These are phyloP conservation scores for Acanthornis magna DNA, from an alignment of 2,797 vertebrate genomes.

Conservation along the genomic window DNA sequence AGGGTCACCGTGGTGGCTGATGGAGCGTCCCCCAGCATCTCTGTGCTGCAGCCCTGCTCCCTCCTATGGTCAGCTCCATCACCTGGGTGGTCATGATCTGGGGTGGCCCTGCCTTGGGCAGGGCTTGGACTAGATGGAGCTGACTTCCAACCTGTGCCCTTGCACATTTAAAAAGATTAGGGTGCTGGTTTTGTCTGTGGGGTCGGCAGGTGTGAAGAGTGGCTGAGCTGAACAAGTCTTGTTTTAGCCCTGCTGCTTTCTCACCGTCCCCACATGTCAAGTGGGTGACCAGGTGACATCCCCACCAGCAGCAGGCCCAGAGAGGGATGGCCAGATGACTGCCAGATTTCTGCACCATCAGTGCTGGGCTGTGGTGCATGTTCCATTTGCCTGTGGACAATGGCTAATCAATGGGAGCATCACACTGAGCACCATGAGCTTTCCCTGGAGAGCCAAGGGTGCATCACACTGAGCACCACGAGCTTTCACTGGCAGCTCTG, in stretches of 20 bases:
- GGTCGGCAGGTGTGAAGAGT: neutral
- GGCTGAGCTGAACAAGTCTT: neutral
- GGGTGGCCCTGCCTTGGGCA: neutral
- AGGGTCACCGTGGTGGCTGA: neutral
- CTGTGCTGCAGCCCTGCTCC: neutral
- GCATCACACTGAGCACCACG: neutral
- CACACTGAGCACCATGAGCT: no score
- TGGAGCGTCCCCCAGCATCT: neutral
- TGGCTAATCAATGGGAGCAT: neutral
- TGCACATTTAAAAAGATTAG: fast-evolving
- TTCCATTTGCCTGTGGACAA: fast-evolving
- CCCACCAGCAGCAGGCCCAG: neutral
- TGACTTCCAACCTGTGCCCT: neutral
- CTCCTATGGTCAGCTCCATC: neutral
- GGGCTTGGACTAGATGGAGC: neutral
- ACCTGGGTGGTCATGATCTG: fast-evolving
- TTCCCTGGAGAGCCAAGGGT: neutral
- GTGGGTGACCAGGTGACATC: neutral
- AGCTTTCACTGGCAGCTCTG: neutral
- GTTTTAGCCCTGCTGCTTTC: neutral
- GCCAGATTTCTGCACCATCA: neutral
- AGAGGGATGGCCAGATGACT: fast-evolving
- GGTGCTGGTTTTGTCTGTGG: neutral
- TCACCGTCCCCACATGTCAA: neutral
- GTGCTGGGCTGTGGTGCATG: fast-evolving